phyloP scores from a whole-genome alignment of 2,113 vertebrate genomes.

The Ochotona curzoniae region DNA sequence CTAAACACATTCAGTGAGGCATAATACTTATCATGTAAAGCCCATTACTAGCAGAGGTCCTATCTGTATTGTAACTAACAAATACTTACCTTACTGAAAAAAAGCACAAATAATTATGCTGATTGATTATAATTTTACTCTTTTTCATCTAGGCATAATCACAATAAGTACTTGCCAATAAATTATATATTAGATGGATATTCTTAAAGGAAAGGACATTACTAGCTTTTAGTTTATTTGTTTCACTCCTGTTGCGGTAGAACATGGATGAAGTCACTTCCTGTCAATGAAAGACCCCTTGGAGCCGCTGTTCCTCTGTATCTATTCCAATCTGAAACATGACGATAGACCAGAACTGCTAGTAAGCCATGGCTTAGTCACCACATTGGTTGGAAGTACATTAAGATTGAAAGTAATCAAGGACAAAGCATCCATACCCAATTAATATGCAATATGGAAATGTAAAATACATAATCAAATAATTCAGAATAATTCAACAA shows the following conservation, averaged over 20 bases:
- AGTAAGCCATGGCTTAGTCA: neutral
- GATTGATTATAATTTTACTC: neutral
- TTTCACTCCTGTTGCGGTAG: neutral
- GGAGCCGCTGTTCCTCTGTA: neutral
- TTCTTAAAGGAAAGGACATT: neutral
- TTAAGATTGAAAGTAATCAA: neutral
- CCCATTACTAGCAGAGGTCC: too few relatives aligned
- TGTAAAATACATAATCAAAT: neutral
- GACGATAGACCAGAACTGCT: neutral
- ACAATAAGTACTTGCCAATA: constrained; percentile 11
- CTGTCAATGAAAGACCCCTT: neutral
- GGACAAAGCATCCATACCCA: neutral
- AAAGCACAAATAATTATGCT: neutral
- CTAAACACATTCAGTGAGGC: neutral
- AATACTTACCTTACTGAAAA: neutral
- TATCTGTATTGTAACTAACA: constrained; percentile 11
- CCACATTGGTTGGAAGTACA: neutral
- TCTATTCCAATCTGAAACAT: constrained; percentile 16
- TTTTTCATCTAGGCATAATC: neutral
- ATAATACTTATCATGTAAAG: neutral
- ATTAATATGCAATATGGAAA: neutral
- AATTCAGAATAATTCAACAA: neutral
- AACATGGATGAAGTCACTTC: neutral
- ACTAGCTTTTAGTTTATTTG: neutral
- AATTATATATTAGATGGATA: neutral